Evolutionary conservation across 2,888 invertebrate species (phyloP), one percentile per base, ranked within the genome.

Genomic region (Cryptus viduatorius): DNA sequence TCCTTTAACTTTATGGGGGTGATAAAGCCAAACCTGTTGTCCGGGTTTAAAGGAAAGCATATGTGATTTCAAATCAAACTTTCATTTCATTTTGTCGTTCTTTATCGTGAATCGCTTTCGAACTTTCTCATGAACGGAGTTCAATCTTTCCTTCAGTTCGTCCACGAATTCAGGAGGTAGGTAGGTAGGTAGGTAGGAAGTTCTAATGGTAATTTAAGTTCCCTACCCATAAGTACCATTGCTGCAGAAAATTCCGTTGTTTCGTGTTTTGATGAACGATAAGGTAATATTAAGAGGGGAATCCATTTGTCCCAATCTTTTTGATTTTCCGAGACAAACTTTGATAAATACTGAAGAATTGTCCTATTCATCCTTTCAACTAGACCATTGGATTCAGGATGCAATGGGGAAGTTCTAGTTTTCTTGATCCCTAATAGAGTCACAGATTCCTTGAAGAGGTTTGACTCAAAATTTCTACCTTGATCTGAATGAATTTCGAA

Each of bases 401-500:
- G 87, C 16, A 88, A 72, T 3, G 89, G 79, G 4, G 86, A 87
- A 1, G 89, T 87, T 65, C 89, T 82, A 8, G 88, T 90, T 59
- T 91, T 89, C 0, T 75, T 53, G 7, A 90, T 88, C 79, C 88
- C 86, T 83, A 91, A 87, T 78, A 50, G 88, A 24, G 24, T 89
- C 87, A 75, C 87, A 80, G 69, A 89, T 65, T 79, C 79, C 46
- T 59, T 79, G 10, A 83, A 89, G 2, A 91, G n/a, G 4, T 81
- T 73, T 8, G 87, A 89, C 65, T 90, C 88, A 50, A 90, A 92
- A 72, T 90, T 90, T 37, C 87, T 50, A 12, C 89, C 91, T 86
- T 92, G 88, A 71, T 91, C 90, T 0, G 89, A 87, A 46, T 75
- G 75, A 19, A 76, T 75, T 69, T 81, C 76, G 3, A 69, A 14